Conservation (phyloP, 2,888 invertebrate species). For the Dynastes maya region DNA sequence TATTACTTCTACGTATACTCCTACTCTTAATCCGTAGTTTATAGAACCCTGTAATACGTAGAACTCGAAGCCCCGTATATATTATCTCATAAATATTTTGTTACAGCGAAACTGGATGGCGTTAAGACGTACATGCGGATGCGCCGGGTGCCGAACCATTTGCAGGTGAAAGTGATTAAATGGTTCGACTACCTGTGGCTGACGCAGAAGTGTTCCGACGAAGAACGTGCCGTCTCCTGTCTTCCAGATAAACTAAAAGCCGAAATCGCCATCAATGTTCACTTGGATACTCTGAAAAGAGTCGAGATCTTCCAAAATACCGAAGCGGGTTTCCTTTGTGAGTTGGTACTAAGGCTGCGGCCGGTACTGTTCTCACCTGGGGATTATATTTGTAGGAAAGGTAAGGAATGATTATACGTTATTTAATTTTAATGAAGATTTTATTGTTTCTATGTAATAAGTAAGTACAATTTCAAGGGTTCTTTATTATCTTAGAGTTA, state of each 20-base stretch:
- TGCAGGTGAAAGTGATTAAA: constrained; percentile 98
- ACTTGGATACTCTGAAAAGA: constrained; percentile 96
- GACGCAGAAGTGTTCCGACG: constrained; percentile 98
- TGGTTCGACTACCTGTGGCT: constrained; percentile 99
- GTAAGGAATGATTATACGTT: constrained; percentile 72
- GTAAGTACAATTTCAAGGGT: too few relatives aligned
- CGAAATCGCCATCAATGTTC: constrained; percentile 99
- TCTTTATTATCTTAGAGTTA: too few relatives aligned
- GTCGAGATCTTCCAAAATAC: constrained; percentile 99
- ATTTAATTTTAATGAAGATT: too few relatives aligned
- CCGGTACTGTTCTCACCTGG: constrained; percentile 98
- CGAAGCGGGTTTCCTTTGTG: constrained; percentile 98
- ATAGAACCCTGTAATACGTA: not conserved
- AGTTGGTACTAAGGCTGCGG: constrained; percentile 93
- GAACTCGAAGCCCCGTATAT: not conserved
- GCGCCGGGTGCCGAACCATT: constrained; percentile 93
- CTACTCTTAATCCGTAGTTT: constrained; percentile 29
- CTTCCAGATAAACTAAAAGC: constrained; percentile 98
- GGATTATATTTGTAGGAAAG: constrained; percentile 99
- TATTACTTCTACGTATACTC: constrained; percentile 7
- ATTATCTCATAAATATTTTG: constrained; percentile 58
- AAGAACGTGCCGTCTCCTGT: constrained; percentile 95
- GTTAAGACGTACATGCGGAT: constrained; percentile 99
- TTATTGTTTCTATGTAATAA: too few relatives aligned
- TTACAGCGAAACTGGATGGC: constrained; percentile 96